Evolutionary conservation across 1,140 invertebrate genomes (phyloP).

Genomic region (Tetramorium simillimum): DNA sequence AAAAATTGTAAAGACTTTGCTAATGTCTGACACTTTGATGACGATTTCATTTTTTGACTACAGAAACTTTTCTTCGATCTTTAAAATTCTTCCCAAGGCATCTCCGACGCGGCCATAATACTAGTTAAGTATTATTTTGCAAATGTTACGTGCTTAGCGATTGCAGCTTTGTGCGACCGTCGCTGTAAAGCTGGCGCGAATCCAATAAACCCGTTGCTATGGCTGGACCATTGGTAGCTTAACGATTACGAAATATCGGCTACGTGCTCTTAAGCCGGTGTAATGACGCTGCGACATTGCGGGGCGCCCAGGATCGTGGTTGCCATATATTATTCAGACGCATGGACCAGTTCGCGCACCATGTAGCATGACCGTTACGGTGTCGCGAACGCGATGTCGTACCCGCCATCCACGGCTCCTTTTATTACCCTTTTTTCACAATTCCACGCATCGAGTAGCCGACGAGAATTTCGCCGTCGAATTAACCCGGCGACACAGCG

Average conservation of each 20-base stretch:
- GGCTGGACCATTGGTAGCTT: conserved; percentile 28
- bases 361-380: conserved; percentile 49
- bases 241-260: conserved; percentile 59
- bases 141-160: conserved; percentile 27
- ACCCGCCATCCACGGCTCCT: background rate
- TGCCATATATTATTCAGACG: conserved; percentile 69
- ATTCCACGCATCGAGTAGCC: conserved; percentile 10
- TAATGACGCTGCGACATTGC: conserved; percentile 68
- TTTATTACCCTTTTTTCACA: background rate
- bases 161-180: conserved; percentile 6
- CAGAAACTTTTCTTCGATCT: background rate
- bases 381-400: conserved; percentile 15
- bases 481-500: background rate
- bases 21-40: background rate
- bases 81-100: background rate
- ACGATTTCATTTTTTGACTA: no score
- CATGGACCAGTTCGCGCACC: conserved; percentile 54
- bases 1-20: background rate
- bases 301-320: conserved; percentile 62
- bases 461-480: background rate
- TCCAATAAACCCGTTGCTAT: conserved; percentile 42
- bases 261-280: conserved; percentile 45
- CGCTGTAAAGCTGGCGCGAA: conserved; percentile 10
- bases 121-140: background rate
- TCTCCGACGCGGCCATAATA: background rate